These are phyloP conservation scores for Ashinkailepas kermadecensis DNA, from an alignment of 2,888 invertebrate genomes.

Conservation along the genomic window DNA sequence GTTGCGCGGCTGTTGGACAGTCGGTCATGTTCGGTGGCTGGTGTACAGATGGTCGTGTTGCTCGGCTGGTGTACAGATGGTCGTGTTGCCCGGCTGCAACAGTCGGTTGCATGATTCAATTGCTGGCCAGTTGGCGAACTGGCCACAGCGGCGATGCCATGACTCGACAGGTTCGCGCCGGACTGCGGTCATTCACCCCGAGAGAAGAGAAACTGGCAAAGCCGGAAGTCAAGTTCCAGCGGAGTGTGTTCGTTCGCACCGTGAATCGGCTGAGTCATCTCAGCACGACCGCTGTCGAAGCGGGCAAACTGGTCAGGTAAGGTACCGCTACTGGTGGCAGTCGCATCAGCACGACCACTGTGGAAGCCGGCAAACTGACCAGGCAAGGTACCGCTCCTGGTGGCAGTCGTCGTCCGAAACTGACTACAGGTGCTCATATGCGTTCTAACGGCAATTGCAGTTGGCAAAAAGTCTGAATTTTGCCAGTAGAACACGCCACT, in stretches of 20 bases:
- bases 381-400: slow-evolving; percentile 95
- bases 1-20: no score
- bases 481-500: no score
- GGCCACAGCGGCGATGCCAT: slow-evolving; percentile 29
- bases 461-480: no score
- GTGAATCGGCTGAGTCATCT: slow-evolving; percentile 85
- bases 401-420: not conserved
- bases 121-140: no score
- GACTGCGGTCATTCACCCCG: slow-evolving; percentile 84
- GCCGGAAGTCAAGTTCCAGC: slow-evolving; percentile 87
- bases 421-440: no score
- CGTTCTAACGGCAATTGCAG: no score
- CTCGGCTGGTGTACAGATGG: no score
- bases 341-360: slow-evolving; percentile 66
- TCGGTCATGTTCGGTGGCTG: no score
- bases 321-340: slow-evolving; percentile 80
- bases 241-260: slow-evolving; percentile 85
- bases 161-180: slow-evolving; percentile 64
- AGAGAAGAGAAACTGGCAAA: slow-evolving; percentile 91
- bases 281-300: slow-evolving; percentile 76
- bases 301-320: slow-evolving; percentile 82
- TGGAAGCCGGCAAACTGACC: slow-evolving; percentile 80
- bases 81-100: no score
- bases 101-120: no score
- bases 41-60: no score